Evolutionary conservation across 2,888 invertebrate genomes (phyloP).

Genomic region (Campoplex nolae): DNA sequence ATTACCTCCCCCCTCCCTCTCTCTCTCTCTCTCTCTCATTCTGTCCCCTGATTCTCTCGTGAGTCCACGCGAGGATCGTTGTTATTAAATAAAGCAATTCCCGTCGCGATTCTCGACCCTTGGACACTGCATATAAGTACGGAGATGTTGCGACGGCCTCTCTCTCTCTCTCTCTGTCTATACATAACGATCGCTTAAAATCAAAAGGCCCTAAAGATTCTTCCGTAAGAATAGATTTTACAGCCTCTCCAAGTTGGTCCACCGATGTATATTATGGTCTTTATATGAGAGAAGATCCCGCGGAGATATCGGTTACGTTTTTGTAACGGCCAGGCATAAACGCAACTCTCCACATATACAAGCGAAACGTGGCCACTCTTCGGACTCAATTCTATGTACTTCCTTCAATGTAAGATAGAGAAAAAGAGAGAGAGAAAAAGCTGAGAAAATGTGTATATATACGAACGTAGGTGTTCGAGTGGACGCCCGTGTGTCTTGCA

Average conservation of each 20-base stretch:
- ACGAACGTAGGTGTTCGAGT: constrained; percentile 59
- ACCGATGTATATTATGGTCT: constrained; percentile 35
- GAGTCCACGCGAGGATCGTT: constrained; percentile 69
- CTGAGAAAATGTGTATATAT: neutral
- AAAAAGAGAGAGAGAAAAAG: constrained; percentile 3
- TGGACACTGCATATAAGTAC: constrained; percentile 70
- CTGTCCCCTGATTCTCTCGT: constrained; percentile 66
- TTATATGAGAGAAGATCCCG: constrained; percentile 73
- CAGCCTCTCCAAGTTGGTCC: constrained; percentile 29
- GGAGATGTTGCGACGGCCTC: neutral
- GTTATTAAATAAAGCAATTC: constrained; percentile 83
- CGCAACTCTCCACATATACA: constrained; percentile 8
- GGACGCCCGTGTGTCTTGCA: constrained; percentile 57
- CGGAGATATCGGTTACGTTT: constrained; percentile 77
- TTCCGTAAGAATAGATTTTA: constrained; percentile 44
- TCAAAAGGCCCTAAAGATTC: constrained; percentile 26
- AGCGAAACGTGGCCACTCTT: constrained; percentile 19
- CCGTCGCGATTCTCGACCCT: constrained; percentile 76
- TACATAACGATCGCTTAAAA: constrained; percentile 27
- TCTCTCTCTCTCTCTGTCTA: neutral
- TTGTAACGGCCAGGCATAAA: constrained; percentile 39
- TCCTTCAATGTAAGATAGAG: neutral
- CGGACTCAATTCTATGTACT: constrained; percentile 16
- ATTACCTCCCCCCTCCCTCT: constrained; percentile 76
- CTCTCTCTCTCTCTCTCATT: constrained; percentile 66